Base-by-base conservation (phyloP, 2,113 vertebrate genomes). In the Buteo buteo region DNA sequence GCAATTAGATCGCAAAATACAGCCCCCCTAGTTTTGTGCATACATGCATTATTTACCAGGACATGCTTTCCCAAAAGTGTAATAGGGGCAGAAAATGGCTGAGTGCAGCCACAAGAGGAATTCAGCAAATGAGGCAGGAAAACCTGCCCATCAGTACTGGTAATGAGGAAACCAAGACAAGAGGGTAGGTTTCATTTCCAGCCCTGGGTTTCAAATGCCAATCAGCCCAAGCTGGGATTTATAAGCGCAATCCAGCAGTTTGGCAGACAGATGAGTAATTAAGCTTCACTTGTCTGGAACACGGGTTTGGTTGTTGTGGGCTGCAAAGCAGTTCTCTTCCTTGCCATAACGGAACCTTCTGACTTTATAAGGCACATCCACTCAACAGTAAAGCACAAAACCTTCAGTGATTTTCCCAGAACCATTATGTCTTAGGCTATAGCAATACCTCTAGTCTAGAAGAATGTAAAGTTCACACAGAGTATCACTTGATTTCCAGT, bases 241-340 rank as follows among this genome's bases (percentile, higher is more conserved):
- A 44, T n/a, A 76, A 86, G 9, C 11, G 8, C 40, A 82, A 79
- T 38, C 72, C 91, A 92, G 54, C 25, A 84, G 52, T 74, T 74
- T 92, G 88, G 93, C 80, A 90, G 69, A 79, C 49, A 73, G 81
- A 77, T 40, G 72, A 69, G 36, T 77, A 93, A 94, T 91, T 94
- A 90, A 72, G 74, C 52, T 44, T 76, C 84, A 25, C 50, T 88
- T 86, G 70, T 70, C 81, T 93, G 73, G 62, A 96, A 82, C 26
- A 25, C 1, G 9, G 54, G 21, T 82, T 91, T 66, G 54, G 81
- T 36, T 50, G 77, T 11, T 91, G 55, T 11, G 22, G 58, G 36
- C 81, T 80, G 66, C 29, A 82, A 62, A 91, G 57, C 29, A 69
- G 18, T 17, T 87, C 31, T 61, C 28, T n/a, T 71, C 77, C 55